Evolutionary conservation across 2,797 vertebrate genomes (phyloP).

Genomic region (Myripristis murdjan): DNA sequence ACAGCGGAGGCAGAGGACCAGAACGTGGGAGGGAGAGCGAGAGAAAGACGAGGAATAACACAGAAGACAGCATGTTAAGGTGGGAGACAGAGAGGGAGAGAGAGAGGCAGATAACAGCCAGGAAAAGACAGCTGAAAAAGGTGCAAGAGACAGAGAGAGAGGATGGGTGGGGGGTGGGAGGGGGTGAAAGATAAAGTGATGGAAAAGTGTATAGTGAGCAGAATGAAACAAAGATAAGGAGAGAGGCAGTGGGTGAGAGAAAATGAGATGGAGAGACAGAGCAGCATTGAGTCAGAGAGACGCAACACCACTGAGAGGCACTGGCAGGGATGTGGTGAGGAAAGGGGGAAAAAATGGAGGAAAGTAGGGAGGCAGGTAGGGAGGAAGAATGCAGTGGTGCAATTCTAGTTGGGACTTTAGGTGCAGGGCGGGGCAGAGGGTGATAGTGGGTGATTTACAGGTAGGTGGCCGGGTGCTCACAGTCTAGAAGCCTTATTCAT

Average conservation of each 20-base stretch:
- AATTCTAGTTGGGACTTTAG: slow-evolving; percentile 63
- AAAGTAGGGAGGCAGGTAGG: background rate
- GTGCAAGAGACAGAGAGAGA: slow-evolving; percentile 40
- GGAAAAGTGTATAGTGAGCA: slow-evolving; percentile 39
- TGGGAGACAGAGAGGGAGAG: slow-evolving; percentile 44
- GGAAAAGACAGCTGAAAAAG: slow-evolving; percentile 54
- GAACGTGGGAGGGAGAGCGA: slow-evolving; percentile 41
- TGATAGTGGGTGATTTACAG: slow-evolving; percentile 77
- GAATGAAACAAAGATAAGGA: slow-evolving; percentile 57
- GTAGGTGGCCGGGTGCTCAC: slow-evolving; percentile 55
- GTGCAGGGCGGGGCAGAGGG: slow-evolving; percentile 39
- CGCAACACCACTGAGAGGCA: background rate
- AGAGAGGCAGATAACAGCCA: slow-evolving; percentile 34
- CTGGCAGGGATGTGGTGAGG: background rate
- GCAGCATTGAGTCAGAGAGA: background rate
- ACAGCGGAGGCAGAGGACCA: slow-evolving; percentile 42
- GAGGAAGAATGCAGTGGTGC: slow-evolving; percentile 11
- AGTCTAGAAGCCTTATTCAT: slow-evolving; percentile 75
- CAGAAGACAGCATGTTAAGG: slow-evolving; percentile 44
- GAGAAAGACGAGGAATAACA: slow-evolving; percentile 44
- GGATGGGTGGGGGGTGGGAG: no score
- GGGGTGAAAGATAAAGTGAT: slow-evolving; percentile 59
- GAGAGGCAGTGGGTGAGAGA: slow-evolving; percentile 32
- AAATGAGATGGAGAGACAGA: slow-evolving; percentile 3
- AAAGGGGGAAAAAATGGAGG: background rate